Evolutionary conservation across 2,113 vertebrate genomes (phyloP).

Genomic region (Eleginops maclovinus): DNA sequence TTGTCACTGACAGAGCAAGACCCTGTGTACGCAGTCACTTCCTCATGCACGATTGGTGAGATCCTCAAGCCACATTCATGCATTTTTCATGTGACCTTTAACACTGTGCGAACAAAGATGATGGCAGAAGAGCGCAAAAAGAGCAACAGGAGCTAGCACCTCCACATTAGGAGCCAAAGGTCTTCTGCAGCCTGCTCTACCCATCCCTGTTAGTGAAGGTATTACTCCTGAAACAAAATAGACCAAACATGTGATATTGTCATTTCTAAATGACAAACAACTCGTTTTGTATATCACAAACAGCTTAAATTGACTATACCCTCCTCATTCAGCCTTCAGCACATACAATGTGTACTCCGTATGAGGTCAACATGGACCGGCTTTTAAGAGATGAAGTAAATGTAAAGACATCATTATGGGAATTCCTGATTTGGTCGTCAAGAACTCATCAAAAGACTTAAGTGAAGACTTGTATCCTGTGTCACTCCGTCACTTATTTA

Average conservation of each 20-base stretch:
- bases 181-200: conserved; percentile 27
- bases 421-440: background rate
- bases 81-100: conserved; percentile 85
- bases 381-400: conserved; percentile 3
- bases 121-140: conserved; percentile 68
- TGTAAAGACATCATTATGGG: background rate
- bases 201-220: background rate
- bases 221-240: background rate
- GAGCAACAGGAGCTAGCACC: conserved; percentile 58
- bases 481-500: too few relatives aligned
- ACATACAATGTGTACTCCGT: background rate
- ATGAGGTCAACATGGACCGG: background rate
- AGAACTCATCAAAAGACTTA: background rate
- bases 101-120: conserved; percentile 76
- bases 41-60: conserved; percentile 61
- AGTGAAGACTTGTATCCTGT: background rate
- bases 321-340: background rate
- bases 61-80: conserved; percentile 72
- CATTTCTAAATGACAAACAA: background rate
- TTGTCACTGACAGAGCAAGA: conserved; percentile 40
- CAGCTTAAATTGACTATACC: background rate
- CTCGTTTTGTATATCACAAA: background rate
- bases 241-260: background rate
- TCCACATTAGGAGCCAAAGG: conserved; percentile 46
- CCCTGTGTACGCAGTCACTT: conserved; percentile 53